Evolutionary conservation across 2,888 invertebrate species (phyloP).

Genomic region (Epirrita christyi): DNA sequence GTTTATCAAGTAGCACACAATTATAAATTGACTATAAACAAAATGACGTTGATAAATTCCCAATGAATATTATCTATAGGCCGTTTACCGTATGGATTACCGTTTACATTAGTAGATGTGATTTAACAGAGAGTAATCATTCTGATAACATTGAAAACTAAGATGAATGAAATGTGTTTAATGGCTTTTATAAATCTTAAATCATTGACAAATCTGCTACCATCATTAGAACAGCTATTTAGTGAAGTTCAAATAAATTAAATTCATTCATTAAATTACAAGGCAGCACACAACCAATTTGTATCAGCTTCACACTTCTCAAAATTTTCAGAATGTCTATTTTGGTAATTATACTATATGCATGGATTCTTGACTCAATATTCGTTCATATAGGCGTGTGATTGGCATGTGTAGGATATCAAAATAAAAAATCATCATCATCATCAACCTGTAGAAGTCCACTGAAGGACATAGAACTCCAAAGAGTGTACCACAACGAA

Average conservation of each 20-base stretch:
- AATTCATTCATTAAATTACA: too few species aligned
- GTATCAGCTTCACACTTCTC: too few species aligned
- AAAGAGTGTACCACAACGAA: too few species aligned
- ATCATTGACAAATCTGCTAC: background rate
- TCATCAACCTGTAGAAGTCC: too few species aligned
- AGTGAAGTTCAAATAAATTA: background rate
- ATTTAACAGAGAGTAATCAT: conserved; percentile 1
- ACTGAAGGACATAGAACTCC: too few species aligned
- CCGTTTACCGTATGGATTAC: conserved; percentile 13
- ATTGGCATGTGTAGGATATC: too few species aligned
- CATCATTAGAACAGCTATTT: background rate
- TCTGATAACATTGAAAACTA: background rate
- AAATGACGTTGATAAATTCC: conserved; percentile 2
- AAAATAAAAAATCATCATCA: too few species aligned
- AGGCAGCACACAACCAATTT: too few species aligned
- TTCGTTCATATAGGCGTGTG: too few species aligned
- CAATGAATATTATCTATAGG: background rate
- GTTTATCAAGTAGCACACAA: background rate
- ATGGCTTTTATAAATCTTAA: background rate
- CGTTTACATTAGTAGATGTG: background rate
- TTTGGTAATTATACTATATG: too few species aligned
- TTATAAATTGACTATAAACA: conserved; percentile 5
- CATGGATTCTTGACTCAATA: too few species aligned
- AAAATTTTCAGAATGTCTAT: too few species aligned
- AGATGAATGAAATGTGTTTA: background rate